Evolutionary conservation across 2,888 invertebrate genomes (phyloP).

Genomic region (Frankliniella intonsa): DNA sequence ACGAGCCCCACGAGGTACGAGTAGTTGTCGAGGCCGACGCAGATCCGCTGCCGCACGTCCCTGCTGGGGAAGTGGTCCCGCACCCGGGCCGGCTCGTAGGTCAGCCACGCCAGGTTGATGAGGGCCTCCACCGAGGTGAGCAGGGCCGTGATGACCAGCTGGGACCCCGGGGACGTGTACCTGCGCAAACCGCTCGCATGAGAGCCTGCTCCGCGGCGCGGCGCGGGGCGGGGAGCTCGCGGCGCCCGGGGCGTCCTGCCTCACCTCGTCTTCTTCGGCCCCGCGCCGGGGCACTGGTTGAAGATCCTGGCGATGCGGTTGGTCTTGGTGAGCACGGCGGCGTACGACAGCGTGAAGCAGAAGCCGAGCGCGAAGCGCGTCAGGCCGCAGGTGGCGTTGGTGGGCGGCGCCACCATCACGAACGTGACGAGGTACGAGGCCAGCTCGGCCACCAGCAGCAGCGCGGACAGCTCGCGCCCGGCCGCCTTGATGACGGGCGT

Average conservation of each 20-base stretch:
- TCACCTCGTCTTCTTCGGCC: constrained; percentile 28
- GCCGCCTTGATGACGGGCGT: constrained; percentile 56
- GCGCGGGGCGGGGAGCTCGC: not conserved
- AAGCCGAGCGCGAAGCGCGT: constrained; percentile 53
- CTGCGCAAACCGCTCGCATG: constrained; percentile 38
- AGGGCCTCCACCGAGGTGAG: constrained; percentile 50
- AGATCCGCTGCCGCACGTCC: constrained; percentile 44
- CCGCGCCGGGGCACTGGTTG: constrained; percentile 42
- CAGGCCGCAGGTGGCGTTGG: constrained; percentile 48
- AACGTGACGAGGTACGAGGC: constrained; percentile 52
- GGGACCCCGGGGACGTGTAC: constrained; percentile 50
- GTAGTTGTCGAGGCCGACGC: constrained; percentile 49
- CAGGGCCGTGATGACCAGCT: constrained; percentile 51
- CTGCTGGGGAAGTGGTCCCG: constrained; percentile 46
- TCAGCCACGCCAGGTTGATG: constrained; percentile 50
- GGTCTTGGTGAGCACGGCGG: constrained; percentile 54
- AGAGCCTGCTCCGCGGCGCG: no score
- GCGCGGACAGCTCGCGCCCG: constrained; percentile 52
- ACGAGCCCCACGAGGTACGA: constrained; percentile 51
- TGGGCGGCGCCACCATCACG: constrained; percentile 51
- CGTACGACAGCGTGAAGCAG: constrained; percentile 53
- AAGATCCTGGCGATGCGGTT: constrained; percentile 55
- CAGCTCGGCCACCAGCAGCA: constrained; percentile 50
- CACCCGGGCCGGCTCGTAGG: constrained; percentile 48
- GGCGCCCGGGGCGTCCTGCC: not conserved